Conservation (phyloP, 2,113 vertebrate genomes). For the Sylvilagus bachmani region DNA sequence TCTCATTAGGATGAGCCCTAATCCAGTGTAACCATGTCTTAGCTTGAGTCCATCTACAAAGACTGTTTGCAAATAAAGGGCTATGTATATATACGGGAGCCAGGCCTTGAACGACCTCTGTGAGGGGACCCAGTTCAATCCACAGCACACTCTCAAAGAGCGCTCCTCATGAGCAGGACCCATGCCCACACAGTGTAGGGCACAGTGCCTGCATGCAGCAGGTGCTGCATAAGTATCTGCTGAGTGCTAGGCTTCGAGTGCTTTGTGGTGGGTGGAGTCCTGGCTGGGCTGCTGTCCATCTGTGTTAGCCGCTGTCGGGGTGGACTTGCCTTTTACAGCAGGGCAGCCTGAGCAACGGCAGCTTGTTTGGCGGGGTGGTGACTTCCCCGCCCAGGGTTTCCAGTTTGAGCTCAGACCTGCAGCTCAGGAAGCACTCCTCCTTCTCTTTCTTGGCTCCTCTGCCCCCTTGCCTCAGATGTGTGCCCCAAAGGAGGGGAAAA, state of each 20-base stretch:
- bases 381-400: neutral
- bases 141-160: neutral
- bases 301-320: too few relatives aligned
- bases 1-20: too few relatives aligned
- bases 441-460: neutral
- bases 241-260: neutral
- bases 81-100: neutral
- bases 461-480: neutral
- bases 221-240: too few relatives aligned
- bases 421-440: neutral
- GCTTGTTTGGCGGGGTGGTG: neutral
- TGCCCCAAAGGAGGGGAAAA: neutral
- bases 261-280: neutral
- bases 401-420: neutral
- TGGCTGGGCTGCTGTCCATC: neutral
- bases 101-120: neutral
- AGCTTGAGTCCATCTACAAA: neutral
- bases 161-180: neutral
- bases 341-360: neutral
- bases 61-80: neutral
- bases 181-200: neutral
- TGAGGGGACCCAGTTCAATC: neutral
- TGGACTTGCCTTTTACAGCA: neutral
- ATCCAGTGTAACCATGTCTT: neutral
- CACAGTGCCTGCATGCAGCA: neutral